Base-by-base conservation (phyloP, 92 coral and sea anemone genomes). In the Blastomussa wellsi region DNA sequence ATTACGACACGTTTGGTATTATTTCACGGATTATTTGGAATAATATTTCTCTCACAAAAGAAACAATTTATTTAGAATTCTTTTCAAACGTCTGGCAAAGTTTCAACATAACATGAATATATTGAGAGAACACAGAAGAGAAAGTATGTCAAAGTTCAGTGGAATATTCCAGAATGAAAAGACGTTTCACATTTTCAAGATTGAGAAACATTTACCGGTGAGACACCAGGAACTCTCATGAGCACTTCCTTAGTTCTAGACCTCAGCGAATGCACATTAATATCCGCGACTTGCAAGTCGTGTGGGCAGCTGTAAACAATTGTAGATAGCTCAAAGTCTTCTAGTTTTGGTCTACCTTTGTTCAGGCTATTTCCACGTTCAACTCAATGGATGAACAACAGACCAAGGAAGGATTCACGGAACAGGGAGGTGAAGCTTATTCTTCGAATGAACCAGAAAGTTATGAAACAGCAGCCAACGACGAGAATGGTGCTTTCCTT, bases 1-100 rank as follows among this genome's bases (percentile, higher is more conserved):
- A 70, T 52, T 38, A 52, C 69, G 38, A 26, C 65, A 33, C 55
- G 69, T 82, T 51, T 72, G 36, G 52, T 0, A 39, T 69, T 48
- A 29, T 24, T 70, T 15, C 38, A 37, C 4, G 78, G 78, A 71
- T 51, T 37, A 82, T 37, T 47, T 71, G 39, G 66, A 68, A 31
- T 24, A 32, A 32, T 10, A 33, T 9, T 44, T 80, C 22, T 80
- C 55, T 33, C 0, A 5, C 44, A 48, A 67, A 33, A 8, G 59
- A 31, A 52, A 31, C 14, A 26, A 51, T 1, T 39, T 71, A 31
- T 52, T 37, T 38, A 51, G 20, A 51, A 82, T 70, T 26, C 57
- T 52, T 41, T 15, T 82, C 59, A 71, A 69, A 64, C 26, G 70
- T 39, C 69, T 82, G 86, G 78, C 69, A 38, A 36, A 2, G 37